Evolutionary conservation across 2,888 invertebrate genomes (phyloP), one percentile per base, ranked within the genome.

Genomic region (Cenopis cana): DNA sequence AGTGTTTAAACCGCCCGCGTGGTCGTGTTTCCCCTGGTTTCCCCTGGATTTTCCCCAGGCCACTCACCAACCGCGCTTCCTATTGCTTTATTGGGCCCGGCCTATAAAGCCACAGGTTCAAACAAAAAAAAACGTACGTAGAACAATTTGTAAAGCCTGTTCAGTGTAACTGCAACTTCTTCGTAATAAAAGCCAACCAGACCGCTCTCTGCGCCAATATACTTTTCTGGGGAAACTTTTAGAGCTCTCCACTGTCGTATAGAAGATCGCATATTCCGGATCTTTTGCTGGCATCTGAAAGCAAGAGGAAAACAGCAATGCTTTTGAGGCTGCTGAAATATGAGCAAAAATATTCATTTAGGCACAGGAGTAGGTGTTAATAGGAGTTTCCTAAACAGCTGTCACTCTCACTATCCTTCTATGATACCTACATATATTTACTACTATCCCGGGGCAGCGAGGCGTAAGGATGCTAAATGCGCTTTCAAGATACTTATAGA

Each of bases 131-230:
- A n/a, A 49, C 61, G 11, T 49, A 76, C 78, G 36, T 56, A 69
- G 73, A 78, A 79, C 18, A 78, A 38, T 67, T 73, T 76, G 67
- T 78, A 82, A 29, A 89, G 72, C 56, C 76, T 76, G 71, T 76
- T 81, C 2, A 87, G 74, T 0, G 88, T 85, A 41, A 61, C 74
- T 12, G 87, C 83, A 2, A 89, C 83, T 11, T 86, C 82, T 38
- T 89, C 88, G 64, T 82, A 88, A 62, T 79, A 89, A 33, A 79
- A 73, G 0, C 85, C 88, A 17, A 78, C 73, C 1, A 82, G 68
- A 0, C 88, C 88, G 1, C 68, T 77, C 2, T 82, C 78, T 0
- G 72, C 79, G 5, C 78, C 82, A 6, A 83, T 76, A 72, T 81
- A 85, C 0, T 76, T 70, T 36, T 79, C 78, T 0, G 89, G 86